Base-by-base conservation (phyloP, 2,888 invertebrate species). In the Agrochola lota region DNA sequence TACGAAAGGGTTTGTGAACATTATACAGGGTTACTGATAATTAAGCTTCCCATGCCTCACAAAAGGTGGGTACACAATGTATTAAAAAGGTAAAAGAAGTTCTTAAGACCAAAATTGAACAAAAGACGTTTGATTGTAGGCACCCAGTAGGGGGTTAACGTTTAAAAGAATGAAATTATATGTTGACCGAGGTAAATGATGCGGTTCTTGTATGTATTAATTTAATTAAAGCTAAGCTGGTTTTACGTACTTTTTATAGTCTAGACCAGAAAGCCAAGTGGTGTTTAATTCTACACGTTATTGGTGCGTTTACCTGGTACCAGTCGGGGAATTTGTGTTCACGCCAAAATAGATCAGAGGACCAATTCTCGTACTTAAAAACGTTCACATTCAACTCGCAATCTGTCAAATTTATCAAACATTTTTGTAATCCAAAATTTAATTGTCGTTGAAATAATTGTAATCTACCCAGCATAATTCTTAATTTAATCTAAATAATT, bases 1-100 rank as follows among this genome's bases (percentile, higher is more conserved):
- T n/a, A n/a, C 6, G 57, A 74, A 86, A 83, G 68, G 78, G 49
- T 62, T 69, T 77, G 49, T 40, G 5, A 35, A 74, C 79, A 88
- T 83, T 74, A 81, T 80, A 84, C 63, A 69, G 78, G 83, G 82
- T 81, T 75, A 71, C 84, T 80, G 62, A 81, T 78, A 84, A 87
- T 77, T 78, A 72, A 81, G 78, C 59, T 73, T 71, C 71, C 66
- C 74, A 78, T 76, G 81, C 40, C n/a, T 62, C 40, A 82, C 81
- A 81, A 85, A 81, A 49, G 68, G 40, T 17, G 23, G 71, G 71
- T 70, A 72, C 63, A 64, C 35, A 59, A 63, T 66, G 62, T 46
- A 66, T 66, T 72, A 57, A 73, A 79, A 73, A 55, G n/a, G 30
- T 60, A 30, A 71, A 71, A 71, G 15, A 26, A 66, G 12, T 57